These are phyloP conservation scores for Antheraea pernyi DNA, from an alignment of 1,140 invertebrate genomes.

Conservation along the genomic window DNA sequence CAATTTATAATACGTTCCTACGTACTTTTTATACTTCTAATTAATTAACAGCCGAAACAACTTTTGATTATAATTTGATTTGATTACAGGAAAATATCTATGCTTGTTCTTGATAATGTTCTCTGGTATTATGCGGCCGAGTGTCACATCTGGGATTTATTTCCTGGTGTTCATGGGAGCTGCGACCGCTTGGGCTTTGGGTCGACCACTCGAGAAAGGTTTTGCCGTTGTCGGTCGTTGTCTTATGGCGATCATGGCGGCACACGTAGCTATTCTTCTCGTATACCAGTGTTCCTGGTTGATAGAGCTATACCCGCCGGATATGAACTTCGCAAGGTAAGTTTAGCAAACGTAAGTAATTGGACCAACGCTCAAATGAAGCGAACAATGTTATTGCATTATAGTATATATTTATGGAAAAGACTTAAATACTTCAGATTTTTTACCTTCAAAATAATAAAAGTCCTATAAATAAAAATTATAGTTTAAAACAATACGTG, in stretches of 20 bases:
- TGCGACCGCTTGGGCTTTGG: conserved; percentile 94
- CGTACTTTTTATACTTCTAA: background rate
- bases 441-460: no score
- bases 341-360: background rate
- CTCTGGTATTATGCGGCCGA: conserved; percentile 88
- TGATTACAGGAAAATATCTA: conserved; percentile 84
- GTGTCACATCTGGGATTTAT: conserved; percentile 89
- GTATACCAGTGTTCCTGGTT: conserved; percentile 93
- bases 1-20: no score
- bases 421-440: no score
- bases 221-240: conserved; percentile 87
- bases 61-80: background rate
- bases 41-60: background rate
- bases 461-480: no score
- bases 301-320: conserved; percentile 85
- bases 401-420: no score
- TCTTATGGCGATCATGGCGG: conserved; percentile 86
- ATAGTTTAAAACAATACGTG: no score
- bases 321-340: conserved; percentile 85
- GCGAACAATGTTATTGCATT: no score
- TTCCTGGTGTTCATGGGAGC: conserved; percentile 92
- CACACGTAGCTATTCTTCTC: conserved; percentile 89
- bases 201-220: conserved; percentile 84
- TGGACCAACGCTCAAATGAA: no score
- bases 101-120: conserved; percentile 87